Evolutionary conservation across 2,888 invertebrate species (phyloP).

Genomic region (Leptinotarsa tumamoca): DNA sequence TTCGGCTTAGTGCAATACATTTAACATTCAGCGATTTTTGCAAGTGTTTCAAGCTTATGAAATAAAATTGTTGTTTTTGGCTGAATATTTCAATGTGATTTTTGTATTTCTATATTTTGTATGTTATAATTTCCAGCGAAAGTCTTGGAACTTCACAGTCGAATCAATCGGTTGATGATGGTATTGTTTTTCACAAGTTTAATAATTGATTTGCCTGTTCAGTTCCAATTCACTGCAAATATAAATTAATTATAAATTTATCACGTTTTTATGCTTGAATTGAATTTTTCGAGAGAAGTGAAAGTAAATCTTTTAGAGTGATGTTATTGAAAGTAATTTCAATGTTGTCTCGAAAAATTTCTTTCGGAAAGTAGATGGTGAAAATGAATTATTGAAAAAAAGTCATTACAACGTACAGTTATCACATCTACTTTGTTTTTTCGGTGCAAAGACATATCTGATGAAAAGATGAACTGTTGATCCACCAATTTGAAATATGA

Average conservation of each 20-base stretch:
- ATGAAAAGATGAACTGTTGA: not conserved
- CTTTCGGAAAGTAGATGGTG: slow-evolving; percentile 9
- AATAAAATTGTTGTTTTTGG: slow-evolving; percentile 47
- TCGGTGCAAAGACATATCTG: slow-evolving; percentile 20
- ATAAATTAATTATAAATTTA: not conserved
- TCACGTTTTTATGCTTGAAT: slow-evolving; percentile 25
- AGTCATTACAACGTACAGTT: not conserved
- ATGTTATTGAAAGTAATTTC: too few relatives aligned
- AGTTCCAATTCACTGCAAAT: not conserved
- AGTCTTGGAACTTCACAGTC: slow-evolving; percentile 3
- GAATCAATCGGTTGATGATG: not conserved
- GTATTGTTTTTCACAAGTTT: not conserved
- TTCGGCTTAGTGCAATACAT: slow-evolving; percentile 44
- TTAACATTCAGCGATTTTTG: slow-evolving; percentile 44
- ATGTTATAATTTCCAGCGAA: slow-evolving; percentile 13
- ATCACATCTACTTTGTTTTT: slow-evolving; percentile 23
- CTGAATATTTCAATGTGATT: slow-evolving; percentile 45
- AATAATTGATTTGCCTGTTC: not conserved
- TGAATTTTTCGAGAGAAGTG: slow-evolving; percentile 8
- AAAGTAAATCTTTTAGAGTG: too few relatives aligned
- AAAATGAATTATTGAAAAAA: slow-evolving; percentile 8
- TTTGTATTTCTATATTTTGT: slow-evolving; percentile 22
- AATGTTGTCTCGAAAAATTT: not conserved
- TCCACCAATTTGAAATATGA: not conserved
- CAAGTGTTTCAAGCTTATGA: slow-evolving; percentile 48